Conservation (phyloP, 2,888 invertebrate species). For the Bellardia bayeri region DNA sequence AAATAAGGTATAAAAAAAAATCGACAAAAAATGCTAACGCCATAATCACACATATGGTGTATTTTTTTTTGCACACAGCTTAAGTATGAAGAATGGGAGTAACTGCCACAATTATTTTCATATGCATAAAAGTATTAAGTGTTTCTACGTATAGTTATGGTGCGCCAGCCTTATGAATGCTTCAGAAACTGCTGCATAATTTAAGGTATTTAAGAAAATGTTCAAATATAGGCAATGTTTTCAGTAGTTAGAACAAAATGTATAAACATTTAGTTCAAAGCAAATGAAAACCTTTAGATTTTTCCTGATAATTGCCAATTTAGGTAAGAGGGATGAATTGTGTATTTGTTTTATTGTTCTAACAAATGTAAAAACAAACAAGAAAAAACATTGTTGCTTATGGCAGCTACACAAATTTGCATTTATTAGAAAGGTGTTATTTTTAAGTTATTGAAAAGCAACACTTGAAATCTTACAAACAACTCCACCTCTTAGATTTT, state of each 20-base stretch:
- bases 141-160: background rate
- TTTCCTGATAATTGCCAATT: slow-evolving; percentile 54
- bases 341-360: slow-evolving; percentile 10
- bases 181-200: slow-evolving; percentile 30
- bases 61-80: slow-evolving; percentile 1
- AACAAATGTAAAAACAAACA: no score
- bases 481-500: slow-evolving; percentile 27
- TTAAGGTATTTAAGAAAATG: background rate
- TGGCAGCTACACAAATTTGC: slow-evolving; percentile 32
- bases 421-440: slow-evolving; percentile 69
- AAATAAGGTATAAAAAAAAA: slow-evolving; percentile 16
- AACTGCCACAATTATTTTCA: slow-evolving; percentile 44
- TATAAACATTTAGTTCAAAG: background rate
- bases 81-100: background rate
- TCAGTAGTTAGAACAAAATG: background rate
- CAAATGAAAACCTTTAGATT: slow-evolving; percentile 15
- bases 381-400: background rate
- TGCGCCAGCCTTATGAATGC: background rate
- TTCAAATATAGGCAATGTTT: background rate
- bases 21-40: slow-evolving; percentile 30
- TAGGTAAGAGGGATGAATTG: slow-evolving; percentile 40
- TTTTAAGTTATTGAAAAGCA: slow-evolving; percentile 71
- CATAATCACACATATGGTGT: slow-evolving; percentile 74
- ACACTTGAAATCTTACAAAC: slow-evolving; percentile 54
- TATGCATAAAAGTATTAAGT: background rate